Conservation (phyloP, 2,888 invertebrate genomes). For the Anagyrus pseudococci region DNA sequence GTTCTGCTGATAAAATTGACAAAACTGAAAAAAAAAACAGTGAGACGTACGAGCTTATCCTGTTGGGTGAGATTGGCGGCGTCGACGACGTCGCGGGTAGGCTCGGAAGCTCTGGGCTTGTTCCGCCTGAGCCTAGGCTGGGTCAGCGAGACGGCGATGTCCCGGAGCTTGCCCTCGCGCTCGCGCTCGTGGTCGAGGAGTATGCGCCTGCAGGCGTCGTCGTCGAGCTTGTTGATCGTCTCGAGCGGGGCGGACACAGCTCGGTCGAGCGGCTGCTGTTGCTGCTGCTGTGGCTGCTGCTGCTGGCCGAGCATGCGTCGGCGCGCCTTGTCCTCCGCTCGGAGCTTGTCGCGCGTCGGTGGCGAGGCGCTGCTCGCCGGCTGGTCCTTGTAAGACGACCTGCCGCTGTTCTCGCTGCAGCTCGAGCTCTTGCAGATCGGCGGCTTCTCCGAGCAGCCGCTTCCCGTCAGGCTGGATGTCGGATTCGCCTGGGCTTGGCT, state of each 20-base stretch:
- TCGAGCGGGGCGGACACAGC: conserved; percentile 40
- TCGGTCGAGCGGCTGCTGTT: conserved; percentile 36
- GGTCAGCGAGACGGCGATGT: conserved; percentile 84
- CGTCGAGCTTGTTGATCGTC: conserved; percentile 54
- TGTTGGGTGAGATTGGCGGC: conserved; percentile 53
- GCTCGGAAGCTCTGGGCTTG: conserved; percentile 57
- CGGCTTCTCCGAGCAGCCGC: conserved; percentile 49
- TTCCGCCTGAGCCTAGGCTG: conserved; percentile 65
- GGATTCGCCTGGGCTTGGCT: too few species aligned
- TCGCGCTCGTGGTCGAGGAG: conserved; percentile 65
- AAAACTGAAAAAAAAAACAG: too few species aligned
- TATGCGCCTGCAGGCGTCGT: conserved; percentile 63
- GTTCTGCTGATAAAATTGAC: too few species aligned
- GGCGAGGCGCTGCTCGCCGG: conserved; percentile 81
- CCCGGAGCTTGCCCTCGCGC: conserved; percentile 78
- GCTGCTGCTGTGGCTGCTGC: conserved; percentile 43
- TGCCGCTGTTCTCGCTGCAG: conserved; percentile 40
- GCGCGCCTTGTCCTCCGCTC: conserved; percentile 76
- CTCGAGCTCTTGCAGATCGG: conserved; percentile 44
- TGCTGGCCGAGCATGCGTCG: conserved; percentile 56
- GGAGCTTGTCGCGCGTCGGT: conserved; percentile 80
- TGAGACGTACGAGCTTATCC: conserved; percentile 54
- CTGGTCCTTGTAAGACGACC: conserved; percentile 72
- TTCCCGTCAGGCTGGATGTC: conserved; percentile 13
- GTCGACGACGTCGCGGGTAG: conserved; percentile 56